These are phyloP conservation scores for Listronotus bonariensis DNA, from an alignment of 1,140 invertebrate species.

Conservation along the genomic window DNA sequence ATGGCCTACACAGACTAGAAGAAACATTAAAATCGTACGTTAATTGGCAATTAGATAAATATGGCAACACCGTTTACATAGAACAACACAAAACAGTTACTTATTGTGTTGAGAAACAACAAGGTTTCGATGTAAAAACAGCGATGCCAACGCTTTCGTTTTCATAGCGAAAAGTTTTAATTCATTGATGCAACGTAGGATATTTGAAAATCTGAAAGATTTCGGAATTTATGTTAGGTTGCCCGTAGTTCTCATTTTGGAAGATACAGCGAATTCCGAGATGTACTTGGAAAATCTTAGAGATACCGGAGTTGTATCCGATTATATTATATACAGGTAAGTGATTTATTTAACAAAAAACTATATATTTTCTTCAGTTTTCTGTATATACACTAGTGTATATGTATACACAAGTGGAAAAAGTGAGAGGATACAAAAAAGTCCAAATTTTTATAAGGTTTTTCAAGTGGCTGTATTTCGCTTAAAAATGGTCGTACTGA, in stretches of 20 bases:
- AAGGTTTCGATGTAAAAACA: conserved; percentile 30
- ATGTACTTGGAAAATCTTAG: conserved; percentile 36
- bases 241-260: conserved; percentile 45
- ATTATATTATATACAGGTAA: conserved; percentile 41
- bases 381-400: too few relatives aligned
- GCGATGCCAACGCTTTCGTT: conserved; percentile 46
- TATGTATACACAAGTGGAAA: too few relatives aligned
- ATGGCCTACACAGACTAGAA: conserved; percentile 43
- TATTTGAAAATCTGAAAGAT: conserved; percentile 43
- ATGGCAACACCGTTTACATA: conserved; percentile 28
- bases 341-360: not conserved
- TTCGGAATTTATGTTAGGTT: conserved; percentile 42
- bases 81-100: conserved; percentile 43
- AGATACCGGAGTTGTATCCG: conserved; percentile 36
- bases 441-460: too few relatives aligned
- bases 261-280: conserved; percentile 34
- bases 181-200: conserved; percentile 35
- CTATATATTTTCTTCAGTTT: too few relatives aligned
- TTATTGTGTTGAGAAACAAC: conserved; percentile 44
- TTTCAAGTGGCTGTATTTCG: too few relatives aligned
- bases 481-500: too few relatives aligned
- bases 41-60: conserved; percentile 38
- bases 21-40: conserved; percentile 56
- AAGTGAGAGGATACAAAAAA: too few relatives aligned
- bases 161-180: conserved; percentile 46